phyloP scores from a whole-genome alignment of 2,888 invertebrate species.

The Xestoiulus laeticollis region DNA sequence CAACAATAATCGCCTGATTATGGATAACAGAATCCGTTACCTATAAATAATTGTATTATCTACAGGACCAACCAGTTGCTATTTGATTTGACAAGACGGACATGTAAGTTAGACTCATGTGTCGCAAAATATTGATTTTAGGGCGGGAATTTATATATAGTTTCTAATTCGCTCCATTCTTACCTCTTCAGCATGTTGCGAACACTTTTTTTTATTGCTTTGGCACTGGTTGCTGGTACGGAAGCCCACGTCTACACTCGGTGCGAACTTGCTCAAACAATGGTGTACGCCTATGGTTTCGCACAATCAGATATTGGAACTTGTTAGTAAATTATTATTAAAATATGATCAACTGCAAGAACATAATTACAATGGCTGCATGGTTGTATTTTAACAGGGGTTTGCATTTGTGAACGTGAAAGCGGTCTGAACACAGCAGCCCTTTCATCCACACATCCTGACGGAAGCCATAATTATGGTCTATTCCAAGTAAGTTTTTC shows the following conservation, averaged over 20 bases:
- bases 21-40: background rate
- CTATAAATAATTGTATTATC: background rate
- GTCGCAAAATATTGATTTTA: background rate
- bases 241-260: constrained; percentile 52
- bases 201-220: constrained; percentile 25
- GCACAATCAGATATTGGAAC: constrained; percentile 50
- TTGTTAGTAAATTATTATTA: constrained; percentile 46
- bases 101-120: background rate
- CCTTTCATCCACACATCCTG: constrained; percentile 67
- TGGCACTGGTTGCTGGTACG: constrained; percentile 25
- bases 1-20: background rate
- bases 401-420: constrained; percentile 78
- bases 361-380: background rate
- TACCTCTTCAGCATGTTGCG: constrained; percentile 45
- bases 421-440: constrained; percentile 75
- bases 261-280: constrained; percentile 52
- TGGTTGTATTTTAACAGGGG: constrained; percentile 64
- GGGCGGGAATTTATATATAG: background rate
- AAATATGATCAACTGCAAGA: background rate
- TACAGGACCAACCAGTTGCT: background rate
- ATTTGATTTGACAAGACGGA: background rate
- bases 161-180: background rate
- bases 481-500: constrained; percentile 69
- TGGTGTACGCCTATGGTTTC: constrained; percentile 50
- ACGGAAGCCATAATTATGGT: constrained; percentile 75